phyloP scores from a whole-genome alignment of 2,888 invertebrate species.

The Drosophila quinaria region DNA sequence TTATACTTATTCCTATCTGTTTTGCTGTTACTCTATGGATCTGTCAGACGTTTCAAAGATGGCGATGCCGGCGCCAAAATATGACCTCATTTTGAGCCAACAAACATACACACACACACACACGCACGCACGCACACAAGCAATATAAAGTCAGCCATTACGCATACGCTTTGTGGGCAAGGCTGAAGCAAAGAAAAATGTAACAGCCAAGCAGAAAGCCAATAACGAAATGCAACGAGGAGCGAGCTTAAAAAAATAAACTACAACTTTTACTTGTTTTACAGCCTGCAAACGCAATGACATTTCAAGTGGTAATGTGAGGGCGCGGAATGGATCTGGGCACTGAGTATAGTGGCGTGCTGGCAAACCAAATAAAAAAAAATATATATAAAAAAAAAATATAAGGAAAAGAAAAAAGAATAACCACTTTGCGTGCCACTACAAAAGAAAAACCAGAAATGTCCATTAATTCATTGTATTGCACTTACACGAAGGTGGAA shows the following conservation, averaged over 20 bases:
- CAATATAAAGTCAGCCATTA: conserved; percentile 42
- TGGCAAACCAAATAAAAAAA: conserved; percentile 10
- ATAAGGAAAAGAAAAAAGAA: neutral
- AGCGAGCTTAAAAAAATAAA: neutral
- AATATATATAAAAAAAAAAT: conserved; percentile 7
- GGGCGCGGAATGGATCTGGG: neutral
- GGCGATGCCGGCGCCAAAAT: conserved; percentile 71
- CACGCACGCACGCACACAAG: conserved; percentile 14
- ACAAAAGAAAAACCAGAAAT: conserved; percentile 25
- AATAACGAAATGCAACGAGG: conserved; percentile 44
- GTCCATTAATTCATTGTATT: conserved; percentile 49
- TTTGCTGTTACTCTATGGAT: conserved; percentile 19
- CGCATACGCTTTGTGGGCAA: conserved; percentile 62
- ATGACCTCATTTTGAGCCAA: conserved; percentile 69
- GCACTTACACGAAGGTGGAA: conserved; percentile 53
- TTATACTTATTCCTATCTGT: conserved; percentile 40
- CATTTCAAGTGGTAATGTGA: conserved; percentile 51
- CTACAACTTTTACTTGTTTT: conserved; percentile 29
- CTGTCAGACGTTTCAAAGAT: conserved; percentile 49
- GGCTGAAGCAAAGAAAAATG: conserved; percentile 21
- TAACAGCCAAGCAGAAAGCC: conserved; percentile 21
- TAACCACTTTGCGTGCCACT: conserved; percentile 40
- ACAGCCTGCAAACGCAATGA: conserved; percentile 48
- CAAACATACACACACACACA: conserved; percentile 17
- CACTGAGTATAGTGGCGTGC: conserved; percentile 25